Conservation (phyloP, 2,888 invertebrate genomes). For the Pantelozetes paolii region DNA sequence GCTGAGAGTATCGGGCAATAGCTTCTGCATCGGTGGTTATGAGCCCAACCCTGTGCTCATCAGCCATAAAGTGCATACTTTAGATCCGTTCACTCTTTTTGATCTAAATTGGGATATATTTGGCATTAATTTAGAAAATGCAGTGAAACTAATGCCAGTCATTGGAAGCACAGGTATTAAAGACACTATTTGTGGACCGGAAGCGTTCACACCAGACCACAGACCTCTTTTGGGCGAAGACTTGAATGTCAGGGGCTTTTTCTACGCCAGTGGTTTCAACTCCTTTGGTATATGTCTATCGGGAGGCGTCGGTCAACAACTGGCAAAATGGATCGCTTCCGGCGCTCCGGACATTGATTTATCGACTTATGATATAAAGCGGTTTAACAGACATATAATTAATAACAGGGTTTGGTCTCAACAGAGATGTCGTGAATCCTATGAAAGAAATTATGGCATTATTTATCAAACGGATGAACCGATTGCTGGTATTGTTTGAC, state of each 20-base stretch:
- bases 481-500: constrained; percentile 60
- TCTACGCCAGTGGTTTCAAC: constrained; percentile 82
- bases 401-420: constrained; percentile 1
- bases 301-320: constrained; percentile 77
- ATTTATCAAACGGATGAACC: constrained; percentile 79
- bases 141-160: constrained; percentile 68
- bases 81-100: constrained; percentile 68
- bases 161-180: constrained; percentile 72
- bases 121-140: constrained; percentile 66
- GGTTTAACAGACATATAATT: constrained; percentile 31
- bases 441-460: constrained; percentile 75
- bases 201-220: constrained; percentile 88
- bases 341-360: constrained; percentile 79
- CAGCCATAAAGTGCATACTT: neutral
- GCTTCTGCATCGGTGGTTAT: constrained; percentile 79
- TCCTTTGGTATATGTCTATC: constrained; percentile 89
- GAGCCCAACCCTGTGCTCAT: constrained; percentile 73
- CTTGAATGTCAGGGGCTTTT: constrained; percentile 62
- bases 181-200: constrained; percentile 82
- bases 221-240: constrained; percentile 72
- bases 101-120: constrained; percentile 84
- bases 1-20: constrained; percentile 75
- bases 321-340: constrained; percentile 75
- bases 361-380: constrained; percentile 77
- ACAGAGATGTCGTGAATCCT: constrained; percentile 76